Evolutionary conservation across 2,113 vertebrate genomes (phyloP), one percentile per base, ranked within the genome.

Genomic region (Mormoops blainvillei): DNA sequence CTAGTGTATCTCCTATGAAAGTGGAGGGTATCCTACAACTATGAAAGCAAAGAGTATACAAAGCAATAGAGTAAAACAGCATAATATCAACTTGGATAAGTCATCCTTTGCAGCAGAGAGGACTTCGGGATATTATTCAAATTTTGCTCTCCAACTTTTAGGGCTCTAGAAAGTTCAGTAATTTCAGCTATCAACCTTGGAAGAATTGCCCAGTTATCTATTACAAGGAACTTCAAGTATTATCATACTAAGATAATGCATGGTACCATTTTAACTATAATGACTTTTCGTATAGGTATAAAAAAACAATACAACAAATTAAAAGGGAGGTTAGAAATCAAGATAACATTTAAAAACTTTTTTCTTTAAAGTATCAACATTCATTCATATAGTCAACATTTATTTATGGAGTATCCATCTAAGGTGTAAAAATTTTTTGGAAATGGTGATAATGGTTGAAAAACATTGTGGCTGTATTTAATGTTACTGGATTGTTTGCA

Each of bases 251-350:
- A 91, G 16, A 68, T 70, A 87, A 70, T n/a, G 8, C 67, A 68
- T 12, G 36, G 20, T 80, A n/a, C 7, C 54, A 67, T 85, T 54
- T 94, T 89, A 63, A 87, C 67, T 86, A 90, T 20, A 91, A 78
- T 65, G 87, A 33, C 54, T 77, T 85, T 91, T 94, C 71, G 76
- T 13, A 85, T 33, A 56, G 7, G 78, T 83, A 63, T 78, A 84
- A 92, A 61, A 94, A 95, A 70, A 50, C 7, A 80, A 68, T 22
- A 73, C 52, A 90, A 45, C 36, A 56, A 94, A 68, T 90, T 22
- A 73, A 36, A 93, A 90, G 11, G n/a, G n/a, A 86, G 71, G 7
- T 94, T 67, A 92, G 70, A 87, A 80, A 89, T 67, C 41, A 92
- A 78, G 48, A 78, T 45, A 16, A 76, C 31, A 41, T 33, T 77